Conservation (phyloP, 2,888 invertebrate species). For the Cephonodes hylas region DNA sequence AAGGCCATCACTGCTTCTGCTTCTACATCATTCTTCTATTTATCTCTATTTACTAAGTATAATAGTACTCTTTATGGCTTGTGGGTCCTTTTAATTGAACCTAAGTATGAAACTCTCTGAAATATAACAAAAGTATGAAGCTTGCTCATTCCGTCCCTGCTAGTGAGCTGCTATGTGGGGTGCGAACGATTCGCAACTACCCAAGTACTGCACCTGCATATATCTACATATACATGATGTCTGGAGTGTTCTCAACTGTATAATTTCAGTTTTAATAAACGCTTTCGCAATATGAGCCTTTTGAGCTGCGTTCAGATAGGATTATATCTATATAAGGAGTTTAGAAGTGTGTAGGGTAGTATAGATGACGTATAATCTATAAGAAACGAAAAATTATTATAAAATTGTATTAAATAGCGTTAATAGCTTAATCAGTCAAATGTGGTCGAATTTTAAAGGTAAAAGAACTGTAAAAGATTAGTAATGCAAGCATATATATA, state of each 20-base stretch:
- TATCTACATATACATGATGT: not conserved
- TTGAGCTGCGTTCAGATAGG: not conserved
- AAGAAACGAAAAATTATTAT: too few species aligned
- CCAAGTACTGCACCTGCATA: conserved; percentile 17
- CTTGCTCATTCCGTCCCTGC: not conserved
- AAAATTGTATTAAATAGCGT: too few species aligned
- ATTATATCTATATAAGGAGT: not conserved
- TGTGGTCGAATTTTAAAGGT: too few species aligned
- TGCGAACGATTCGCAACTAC: conserved; percentile 17
- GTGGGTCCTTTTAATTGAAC: not conserved
- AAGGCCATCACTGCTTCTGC: too few species aligned
- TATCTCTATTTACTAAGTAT: too few species aligned
- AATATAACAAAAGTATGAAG: not conserved
- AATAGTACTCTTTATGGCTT: too few species aligned
- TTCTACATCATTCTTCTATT: too few species aligned
- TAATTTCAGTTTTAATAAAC: conserved; percentile 4
- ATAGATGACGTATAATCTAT: too few species aligned
- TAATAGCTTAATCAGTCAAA: too few species aligned
- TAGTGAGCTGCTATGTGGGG: not conserved
- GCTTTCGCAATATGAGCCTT: not conserved
- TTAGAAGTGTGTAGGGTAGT: too few species aligned
- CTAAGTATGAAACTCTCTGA: not conserved
- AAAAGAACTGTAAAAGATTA: too few species aligned
- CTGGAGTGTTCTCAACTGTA: not conserved
- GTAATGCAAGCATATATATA: too few species aligned